Conservation (phyloP, 2,797 vertebrate species). For the Artibeus lituratus region DNA sequence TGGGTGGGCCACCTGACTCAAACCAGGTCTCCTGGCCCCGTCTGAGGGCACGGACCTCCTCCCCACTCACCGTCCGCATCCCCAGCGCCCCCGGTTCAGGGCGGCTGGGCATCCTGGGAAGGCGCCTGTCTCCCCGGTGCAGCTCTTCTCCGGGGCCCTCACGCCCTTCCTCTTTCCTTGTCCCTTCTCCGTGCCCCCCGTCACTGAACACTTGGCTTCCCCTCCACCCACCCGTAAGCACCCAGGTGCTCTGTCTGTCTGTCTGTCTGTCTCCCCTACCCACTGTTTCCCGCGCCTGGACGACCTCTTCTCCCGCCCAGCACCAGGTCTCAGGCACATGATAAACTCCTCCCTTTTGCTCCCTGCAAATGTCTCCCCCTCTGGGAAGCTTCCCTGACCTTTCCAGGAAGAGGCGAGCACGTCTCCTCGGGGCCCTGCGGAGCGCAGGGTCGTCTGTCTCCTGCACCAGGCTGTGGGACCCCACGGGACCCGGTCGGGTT, state of each 20-base stretch:
- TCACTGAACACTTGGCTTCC: fast-evolving
- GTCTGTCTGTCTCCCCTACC: neutral
- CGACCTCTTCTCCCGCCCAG: neutral
- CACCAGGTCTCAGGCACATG: neutral
- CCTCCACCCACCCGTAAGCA: too few species aligned
- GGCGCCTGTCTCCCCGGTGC: fast-evolving
- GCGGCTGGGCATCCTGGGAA: fast-evolving
- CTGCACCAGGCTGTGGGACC: neutral
- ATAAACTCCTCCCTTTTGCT: slow-evolving; percentile 4
- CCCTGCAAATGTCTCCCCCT: slow-evolving; percentile 51
- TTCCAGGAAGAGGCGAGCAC: neutral
- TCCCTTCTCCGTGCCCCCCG: neutral
- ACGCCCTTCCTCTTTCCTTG: fast-evolving
- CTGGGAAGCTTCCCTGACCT: slow-evolving; percentile 58
- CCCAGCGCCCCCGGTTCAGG: fast-evolving
- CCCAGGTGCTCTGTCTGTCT: neutral
- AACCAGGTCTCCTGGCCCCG: neutral
- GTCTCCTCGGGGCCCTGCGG: neutral
- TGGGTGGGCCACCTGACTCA: too few species aligned
- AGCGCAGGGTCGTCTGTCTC: fast-evolving
- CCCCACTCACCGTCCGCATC: fast-evolving
- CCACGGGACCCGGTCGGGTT: neutral
- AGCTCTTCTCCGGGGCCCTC: fast-evolving
- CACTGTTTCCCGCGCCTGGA: neutral
- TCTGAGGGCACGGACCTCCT: fast-evolving